Base-by-base conservation (phyloP, 2,113 vertebrate genomes). In the Phocoena sinus region DNA sequence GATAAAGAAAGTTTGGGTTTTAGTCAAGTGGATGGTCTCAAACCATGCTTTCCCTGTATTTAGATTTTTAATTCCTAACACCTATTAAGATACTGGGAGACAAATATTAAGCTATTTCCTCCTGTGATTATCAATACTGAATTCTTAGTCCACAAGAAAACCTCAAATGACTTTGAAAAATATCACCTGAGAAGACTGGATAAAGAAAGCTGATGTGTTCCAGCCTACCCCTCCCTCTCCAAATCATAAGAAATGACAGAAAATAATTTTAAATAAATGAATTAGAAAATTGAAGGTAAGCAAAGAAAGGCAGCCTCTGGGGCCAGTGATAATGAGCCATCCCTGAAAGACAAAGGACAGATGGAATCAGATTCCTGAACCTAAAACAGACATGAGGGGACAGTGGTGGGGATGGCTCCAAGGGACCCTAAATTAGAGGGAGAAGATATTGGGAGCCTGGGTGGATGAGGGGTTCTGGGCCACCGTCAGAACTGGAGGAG, bases 121-220 rank as follows among this genome's bases (percentile, higher is more conserved):
- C 31, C 44, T 90, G 50, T 86, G 58, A 73, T 79, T 15, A 88
- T 77, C 89, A 89, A 26, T 25, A 81, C 73, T 82, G 47, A 97
- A 96, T 84, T 76, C 60, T 87, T 80, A 73, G n/a, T 38, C 53
- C 88, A 88, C 4, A 80, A 44, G 76, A 85, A 96, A 88, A 79
- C 8, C 5, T 73, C 91, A 86, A 85, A 50, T 88, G 33, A 88
- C 33, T 96, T 96, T 71, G 56, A 13, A 60, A 68, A 50, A 87
- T 87, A 70, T 67, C 23, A 95, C 20, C 68, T 85, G 31, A 94
- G 80, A 94, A 96, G 76, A 85, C 0, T 18, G 23, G 8, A 36
- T 79, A 44, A 94, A 80, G 56, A 94, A 68, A n/a, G 23, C 25
- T 38, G 26, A 56, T 13, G 36, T 8, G 13, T 31, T 63, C 6